Evolutionary conservation across 1,140 invertebrate genomes (phyloP).

Genomic region (Centruroides vittatus): DNA sequence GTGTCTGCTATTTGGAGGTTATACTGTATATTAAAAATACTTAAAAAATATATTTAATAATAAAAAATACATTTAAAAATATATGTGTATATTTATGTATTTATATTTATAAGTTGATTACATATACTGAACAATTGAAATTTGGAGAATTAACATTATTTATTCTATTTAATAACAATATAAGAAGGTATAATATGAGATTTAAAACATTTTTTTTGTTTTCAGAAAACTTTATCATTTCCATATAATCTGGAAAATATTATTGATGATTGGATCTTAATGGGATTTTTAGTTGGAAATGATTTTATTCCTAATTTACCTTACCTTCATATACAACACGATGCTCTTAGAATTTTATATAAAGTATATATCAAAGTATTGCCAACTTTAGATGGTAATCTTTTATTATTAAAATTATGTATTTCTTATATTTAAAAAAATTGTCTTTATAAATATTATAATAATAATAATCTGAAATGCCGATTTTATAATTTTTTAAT

Average conservation of each 20-base stretch:
- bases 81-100: no score
- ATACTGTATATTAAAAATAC: no score
- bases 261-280: conserved; percentile 64
- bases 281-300: conserved; percentile 95
- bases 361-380: conserved; percentile 73
- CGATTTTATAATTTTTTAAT: no score
- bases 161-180: no score
- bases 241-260: conserved; percentile 56
- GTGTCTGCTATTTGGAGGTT: no score
- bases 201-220: background rate
- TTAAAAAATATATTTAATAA: no score
- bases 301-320: conserved; percentile 94
- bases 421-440: conserved; percentile 6
- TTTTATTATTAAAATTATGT: conserved; percentile 25
- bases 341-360: conserved; percentile 73
- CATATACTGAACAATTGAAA: no score
- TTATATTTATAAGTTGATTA: no score
- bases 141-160: no score
- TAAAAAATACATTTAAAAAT: no score
- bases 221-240: conserved; percentile 39
- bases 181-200: no score
- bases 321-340: conserved; percentile 79
- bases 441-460: background rate
- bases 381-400: conserved; percentile 57
- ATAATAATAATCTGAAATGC: no score